Percentiles rank a stretch among this genome's conserved stretches.
phyloP scores from a whole-genome alignment of 1,140 invertebrate genomes.

The Apis florea region DNA sequence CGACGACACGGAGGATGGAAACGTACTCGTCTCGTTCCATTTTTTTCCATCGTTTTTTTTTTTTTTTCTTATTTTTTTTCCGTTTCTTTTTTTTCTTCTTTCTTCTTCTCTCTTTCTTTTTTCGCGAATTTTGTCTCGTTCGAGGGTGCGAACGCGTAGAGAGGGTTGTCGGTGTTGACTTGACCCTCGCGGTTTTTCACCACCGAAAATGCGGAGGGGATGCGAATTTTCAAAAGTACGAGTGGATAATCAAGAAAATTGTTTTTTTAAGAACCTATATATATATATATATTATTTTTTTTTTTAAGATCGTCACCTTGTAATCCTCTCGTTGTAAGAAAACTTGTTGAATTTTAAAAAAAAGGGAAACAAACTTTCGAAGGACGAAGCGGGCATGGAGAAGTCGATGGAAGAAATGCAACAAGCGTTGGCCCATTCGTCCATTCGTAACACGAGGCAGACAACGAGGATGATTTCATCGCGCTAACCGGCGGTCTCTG shows the following conservation, averaged over 20 bases:
- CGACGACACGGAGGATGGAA: constrained; percentile 11
- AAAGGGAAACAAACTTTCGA: too few species aligned
- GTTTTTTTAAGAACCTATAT: too few species aligned
- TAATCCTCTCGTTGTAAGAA: too few species aligned
- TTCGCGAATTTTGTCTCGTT: constrained; percentile 11
- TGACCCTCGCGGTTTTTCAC: not conserved
- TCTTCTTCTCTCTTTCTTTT: not conserved
- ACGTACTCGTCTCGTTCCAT: not conserved
- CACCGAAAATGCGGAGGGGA: too few species aligned
- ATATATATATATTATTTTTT: too few species aligned
- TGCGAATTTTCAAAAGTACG: too few species aligned
- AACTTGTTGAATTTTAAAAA: too few species aligned
- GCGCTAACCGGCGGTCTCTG: not conserved
- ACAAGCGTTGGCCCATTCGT: too few species aligned
- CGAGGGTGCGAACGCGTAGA: not conserved
- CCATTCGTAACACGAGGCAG: not conserved
- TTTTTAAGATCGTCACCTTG: too few species aligned
- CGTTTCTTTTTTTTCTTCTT: not conserved
- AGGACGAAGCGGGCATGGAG: too few species aligned
- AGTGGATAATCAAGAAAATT: not conserved
- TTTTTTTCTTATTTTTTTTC: not conserved
- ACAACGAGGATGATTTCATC: constrained; percentile 12
- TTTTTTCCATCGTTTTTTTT: not conserved
- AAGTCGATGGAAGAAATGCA: too few species aligned
- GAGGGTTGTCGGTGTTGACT: not conserved